A percentile compares a stretch with the other conserved stretches of the same genome.
Evolutionary conservation across 2,113 vertebrate genomes (phyloP).

Genomic region (Rhodinocichla rosea): DNA sequence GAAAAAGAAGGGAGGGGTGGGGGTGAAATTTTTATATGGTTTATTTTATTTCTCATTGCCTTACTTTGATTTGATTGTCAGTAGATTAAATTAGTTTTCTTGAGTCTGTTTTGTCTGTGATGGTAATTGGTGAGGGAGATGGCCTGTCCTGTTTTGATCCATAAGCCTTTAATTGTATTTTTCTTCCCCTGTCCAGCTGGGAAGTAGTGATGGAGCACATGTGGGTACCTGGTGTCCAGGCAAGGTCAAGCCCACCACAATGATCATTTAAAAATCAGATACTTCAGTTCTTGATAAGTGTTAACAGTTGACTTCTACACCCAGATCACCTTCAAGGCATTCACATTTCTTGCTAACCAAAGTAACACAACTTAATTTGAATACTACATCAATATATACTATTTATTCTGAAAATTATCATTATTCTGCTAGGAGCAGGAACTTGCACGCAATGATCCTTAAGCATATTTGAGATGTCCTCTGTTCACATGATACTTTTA

Average conservation of each 20-base stretch:
- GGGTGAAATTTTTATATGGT: rapidly evolving
- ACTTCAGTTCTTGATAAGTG: not conserved
- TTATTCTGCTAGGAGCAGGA: not conserved
- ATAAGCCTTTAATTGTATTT: not conserved
- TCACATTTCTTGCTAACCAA: not conserved
- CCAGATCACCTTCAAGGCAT: not conserved
- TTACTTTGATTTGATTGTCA: not conserved
- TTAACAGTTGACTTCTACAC: not conserved
- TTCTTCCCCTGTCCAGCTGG: not conserved
- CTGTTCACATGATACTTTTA: not conserved
- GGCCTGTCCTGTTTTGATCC: not conserved
- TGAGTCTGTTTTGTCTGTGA: not conserved
- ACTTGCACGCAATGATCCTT: not conserved
- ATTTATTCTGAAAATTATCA: not conserved
- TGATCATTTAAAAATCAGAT: not conserved
- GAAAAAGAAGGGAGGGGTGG: rapidly evolving
- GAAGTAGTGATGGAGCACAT: not conserved
- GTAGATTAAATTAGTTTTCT: not conserved
- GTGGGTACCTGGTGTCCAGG: not conserved
- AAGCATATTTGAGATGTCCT: not conserved
- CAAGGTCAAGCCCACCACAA: not conserved
- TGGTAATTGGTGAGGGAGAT: not conserved
- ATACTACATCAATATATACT: too few relatives aligned
- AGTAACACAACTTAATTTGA: not conserved
- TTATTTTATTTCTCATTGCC: not conserved